Evolutionary conservation across 2,113 vertebrate genomes (phyloP).

Genomic region (Sigmodon hispidus): DNA sequence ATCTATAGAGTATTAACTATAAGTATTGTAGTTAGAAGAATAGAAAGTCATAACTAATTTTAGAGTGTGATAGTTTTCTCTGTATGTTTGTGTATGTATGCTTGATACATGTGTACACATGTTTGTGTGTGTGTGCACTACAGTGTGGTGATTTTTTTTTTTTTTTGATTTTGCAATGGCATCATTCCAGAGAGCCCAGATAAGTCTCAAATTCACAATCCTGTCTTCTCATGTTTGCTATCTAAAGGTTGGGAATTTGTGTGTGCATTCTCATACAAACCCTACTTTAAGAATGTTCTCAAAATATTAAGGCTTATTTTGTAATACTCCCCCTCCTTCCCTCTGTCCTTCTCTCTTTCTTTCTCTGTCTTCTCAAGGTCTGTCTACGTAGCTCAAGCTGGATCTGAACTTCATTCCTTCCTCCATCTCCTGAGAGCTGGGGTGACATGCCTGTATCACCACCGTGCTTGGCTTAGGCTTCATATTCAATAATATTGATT

Average conservation of each 20-base stretch:
- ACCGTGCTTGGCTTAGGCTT: neutral
- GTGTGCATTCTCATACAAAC: neutral
- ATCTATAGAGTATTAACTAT: too few relatives aligned
- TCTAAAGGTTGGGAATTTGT: neutral
- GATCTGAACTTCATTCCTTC: neutral
- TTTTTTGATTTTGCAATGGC: neutral
- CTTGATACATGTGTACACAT: neutral
- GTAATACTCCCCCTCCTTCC: neutral
- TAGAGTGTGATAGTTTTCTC: neutral
- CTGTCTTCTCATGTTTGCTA: neutral
- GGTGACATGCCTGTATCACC: neutral
- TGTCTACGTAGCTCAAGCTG: neutral
- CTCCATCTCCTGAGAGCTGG: neutral
- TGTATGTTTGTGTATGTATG: neutral
- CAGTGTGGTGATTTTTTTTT: neutral
- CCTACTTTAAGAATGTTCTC: neutral
- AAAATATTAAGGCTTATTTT: conserved; percentile 30
- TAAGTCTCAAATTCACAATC: neutral
- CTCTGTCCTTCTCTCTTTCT: neutral
- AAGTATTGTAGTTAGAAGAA: neutral
- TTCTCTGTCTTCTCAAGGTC: neutral
- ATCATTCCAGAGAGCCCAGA: neutral
- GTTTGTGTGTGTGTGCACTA: neutral
- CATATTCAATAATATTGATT: neutral
- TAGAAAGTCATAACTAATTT: conserved; percentile 47